Conservation (phyloP, 2,113 vertebrate genomes). For the Chitala chitala region DNA sequence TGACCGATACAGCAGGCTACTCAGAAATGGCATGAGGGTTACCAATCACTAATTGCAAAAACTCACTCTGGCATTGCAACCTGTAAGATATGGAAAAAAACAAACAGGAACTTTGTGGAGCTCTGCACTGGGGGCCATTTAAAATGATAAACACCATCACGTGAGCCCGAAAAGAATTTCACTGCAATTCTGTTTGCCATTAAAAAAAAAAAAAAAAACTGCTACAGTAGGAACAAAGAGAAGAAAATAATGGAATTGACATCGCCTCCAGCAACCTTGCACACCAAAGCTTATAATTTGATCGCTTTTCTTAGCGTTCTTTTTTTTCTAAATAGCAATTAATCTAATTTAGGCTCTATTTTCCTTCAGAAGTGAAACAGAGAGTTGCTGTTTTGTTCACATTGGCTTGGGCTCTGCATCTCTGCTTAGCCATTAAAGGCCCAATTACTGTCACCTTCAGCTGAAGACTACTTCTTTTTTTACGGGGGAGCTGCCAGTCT, state of each 20-base stretch:
- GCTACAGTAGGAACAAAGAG: slow-evolving; percentile 6
- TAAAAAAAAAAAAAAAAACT: slow-evolving; percentile 6
- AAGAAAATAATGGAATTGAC: slow-evolving; percentile 16
- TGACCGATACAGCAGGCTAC: not conserved
- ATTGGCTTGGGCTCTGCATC: slow-evolving; percentile 91
- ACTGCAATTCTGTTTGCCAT: not conserved
- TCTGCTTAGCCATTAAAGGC: slow-evolving; percentile 99
- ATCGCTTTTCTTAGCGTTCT: slow-evolving; percentile 10
- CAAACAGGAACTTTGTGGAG: not conserved
- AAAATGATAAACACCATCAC: not conserved
- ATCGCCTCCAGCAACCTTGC: slow-evolving; percentile 19
- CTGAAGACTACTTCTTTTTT: slow-evolving; percentile 99
- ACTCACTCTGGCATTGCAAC: not conserved
- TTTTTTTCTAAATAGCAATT: slow-evolving; percentile 26
- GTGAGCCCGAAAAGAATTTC: slow-evolving; percentile 1
- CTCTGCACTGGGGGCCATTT: not conserved
- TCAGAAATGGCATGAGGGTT: too few relatives aligned
- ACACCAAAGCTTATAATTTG: slow-evolving; percentile 22
- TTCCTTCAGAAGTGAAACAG: slow-evolving; percentile 21
- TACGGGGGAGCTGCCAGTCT: slow-evolving; percentile 99
- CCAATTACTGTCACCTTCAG: slow-evolving; percentile 99
- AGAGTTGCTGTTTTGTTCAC: slow-evolving; percentile 25
- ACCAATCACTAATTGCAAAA: too few relatives aligned
- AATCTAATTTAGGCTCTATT: slow-evolving; percentile 25
- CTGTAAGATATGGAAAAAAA: not conserved